phyloP scores from a whole-genome alignment of 2,113 vertebrate species.

The Opisthocomus hoazin region DNA sequence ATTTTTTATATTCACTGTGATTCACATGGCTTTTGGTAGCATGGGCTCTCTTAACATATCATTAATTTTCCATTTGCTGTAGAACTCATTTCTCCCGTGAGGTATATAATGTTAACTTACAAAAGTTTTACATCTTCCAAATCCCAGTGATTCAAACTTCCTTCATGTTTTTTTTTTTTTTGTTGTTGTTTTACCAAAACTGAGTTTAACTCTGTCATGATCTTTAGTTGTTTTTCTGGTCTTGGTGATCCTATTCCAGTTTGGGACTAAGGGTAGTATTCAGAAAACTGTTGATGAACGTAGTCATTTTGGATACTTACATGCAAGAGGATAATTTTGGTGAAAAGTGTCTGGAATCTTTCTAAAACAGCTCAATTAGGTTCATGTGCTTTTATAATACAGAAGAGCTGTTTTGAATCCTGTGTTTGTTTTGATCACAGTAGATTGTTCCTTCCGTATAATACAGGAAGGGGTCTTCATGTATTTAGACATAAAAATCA shows the following conservation, averaged over 20 bases:
- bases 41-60: neutral
- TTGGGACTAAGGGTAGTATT: neutral
- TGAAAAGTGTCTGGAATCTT: neutral
- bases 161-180: neutral
- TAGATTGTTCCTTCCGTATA: neutral
- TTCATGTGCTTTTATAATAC: neutral
- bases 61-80: neutral
- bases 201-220: neutral
- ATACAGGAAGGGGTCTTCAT: neutral
- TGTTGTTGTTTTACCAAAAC: neutral
- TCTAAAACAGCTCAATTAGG: neutral
- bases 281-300: neutral
- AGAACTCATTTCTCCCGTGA: neutral
- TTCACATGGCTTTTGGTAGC: neutral
- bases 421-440: neutral
- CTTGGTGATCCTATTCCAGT: neutral
- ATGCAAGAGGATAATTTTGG: neutral
- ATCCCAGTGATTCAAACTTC: neutral
- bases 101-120: neutral
- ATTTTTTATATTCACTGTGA: neutral
- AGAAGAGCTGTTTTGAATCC: neutral
- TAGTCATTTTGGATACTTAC: neutral
- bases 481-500: neutral
- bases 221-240: neutral
- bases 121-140: neutral